Evolutionary conservation across 2,113 vertebrate species (phyloP).

Genomic region (Castor canadensis): DNA sequence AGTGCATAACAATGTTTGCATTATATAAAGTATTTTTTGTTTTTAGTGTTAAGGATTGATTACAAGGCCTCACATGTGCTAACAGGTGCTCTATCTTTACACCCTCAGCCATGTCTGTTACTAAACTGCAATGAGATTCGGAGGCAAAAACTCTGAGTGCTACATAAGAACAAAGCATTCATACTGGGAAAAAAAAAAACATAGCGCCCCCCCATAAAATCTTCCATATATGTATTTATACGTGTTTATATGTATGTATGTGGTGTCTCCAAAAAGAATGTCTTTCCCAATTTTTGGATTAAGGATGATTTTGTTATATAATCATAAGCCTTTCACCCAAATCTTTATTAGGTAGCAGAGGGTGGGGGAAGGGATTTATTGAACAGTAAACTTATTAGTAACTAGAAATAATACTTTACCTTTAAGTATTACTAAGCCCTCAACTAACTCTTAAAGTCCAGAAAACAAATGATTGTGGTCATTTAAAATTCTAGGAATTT

Average conservation of each 20-base stretch:
- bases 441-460: neutral
- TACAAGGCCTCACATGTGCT: neutral
- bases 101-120: neutral
- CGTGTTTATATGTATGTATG: neutral
- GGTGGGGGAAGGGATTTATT: neutral
- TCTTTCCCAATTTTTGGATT: neutral
- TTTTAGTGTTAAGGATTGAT: neutral
- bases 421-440: neutral
- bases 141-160: neutral
- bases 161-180: neutral
- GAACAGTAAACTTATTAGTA: neutral
- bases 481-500: constrained; percentile 16
- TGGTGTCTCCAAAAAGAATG: neutral
- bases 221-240: neutral
- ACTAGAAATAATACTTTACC: constrained; percentile 9
- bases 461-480: neutral
- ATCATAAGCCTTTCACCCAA: neutral
- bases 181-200: neutral
- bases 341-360: neutral
- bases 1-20: neutral
- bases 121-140: neutral
- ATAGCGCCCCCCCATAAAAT: neutral
- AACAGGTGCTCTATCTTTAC: too few species aligned
- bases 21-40: neutral
- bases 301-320: neutral